Evolutionary conservation across 2,113 vertebrate species (phyloP).

Genomic region (Odobenus rosmarus): DNA sequence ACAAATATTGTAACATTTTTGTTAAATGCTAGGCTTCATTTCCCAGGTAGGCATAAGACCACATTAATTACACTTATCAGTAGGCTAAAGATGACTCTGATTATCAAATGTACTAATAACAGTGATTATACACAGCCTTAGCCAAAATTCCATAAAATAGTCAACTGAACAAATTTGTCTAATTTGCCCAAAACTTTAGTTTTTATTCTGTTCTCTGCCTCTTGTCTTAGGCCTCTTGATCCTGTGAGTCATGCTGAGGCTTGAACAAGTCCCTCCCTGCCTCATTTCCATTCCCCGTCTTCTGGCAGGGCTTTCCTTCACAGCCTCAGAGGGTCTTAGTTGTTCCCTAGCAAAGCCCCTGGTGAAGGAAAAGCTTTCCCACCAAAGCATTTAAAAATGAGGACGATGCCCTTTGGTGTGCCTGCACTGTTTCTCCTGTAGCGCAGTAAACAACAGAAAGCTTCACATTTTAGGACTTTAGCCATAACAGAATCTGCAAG

Average conservation of each 20-base stretch:
- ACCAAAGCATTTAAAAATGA: slow-evolving; percentile 49
- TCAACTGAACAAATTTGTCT: neutral
- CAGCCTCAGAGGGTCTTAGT: slow-evolving; percentile 6
- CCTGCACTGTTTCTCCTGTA: neutral
- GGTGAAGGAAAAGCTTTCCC: slow-evolving; percentile 37
- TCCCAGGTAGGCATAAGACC: neutral
- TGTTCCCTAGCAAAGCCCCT: slow-evolving; percentile 29
- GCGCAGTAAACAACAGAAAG: slow-evolving; percentile 13
- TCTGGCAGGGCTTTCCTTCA: neutral
- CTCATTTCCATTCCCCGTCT: neutral
- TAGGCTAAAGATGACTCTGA: neutral
- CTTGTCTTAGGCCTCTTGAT: neutral
- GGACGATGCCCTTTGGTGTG: neutral
- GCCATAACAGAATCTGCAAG: neutral
- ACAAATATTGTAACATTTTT: neutral
- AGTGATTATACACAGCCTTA: neutral
- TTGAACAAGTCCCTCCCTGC: neutral
- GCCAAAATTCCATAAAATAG: neutral
- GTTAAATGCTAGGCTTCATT: neutral
- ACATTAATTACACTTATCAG: neutral
- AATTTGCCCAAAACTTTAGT: neutral
- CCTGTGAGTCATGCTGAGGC: neutral
- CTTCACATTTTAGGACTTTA: slow-evolving; percentile 23
- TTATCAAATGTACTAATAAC: slow-evolving; percentile 6
- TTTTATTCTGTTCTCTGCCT: neutral